These are phyloP conservation scores for Denticeps clupeoides DNA, from an alignment of 2,797 vertebrate genomes.

Conservation along the genomic window DNA sequence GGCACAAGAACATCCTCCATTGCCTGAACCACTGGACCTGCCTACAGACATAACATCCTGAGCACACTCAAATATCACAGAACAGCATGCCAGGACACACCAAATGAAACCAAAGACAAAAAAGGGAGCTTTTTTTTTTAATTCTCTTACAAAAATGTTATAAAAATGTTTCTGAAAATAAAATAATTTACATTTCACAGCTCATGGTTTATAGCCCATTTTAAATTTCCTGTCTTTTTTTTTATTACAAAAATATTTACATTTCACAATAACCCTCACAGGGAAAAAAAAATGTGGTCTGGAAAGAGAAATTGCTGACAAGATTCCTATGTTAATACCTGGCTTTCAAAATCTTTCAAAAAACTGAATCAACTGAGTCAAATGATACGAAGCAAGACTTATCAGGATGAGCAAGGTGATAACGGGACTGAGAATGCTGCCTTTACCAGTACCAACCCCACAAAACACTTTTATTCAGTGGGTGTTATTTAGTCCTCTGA, in stretches of 20 bases:
- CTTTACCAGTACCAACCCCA: too few relatives aligned
- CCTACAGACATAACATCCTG: conserved; percentile 19
- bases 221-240: conserved; percentile 15
- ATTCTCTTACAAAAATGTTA: conserved; percentile 52
- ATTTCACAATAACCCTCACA: conserved; percentile 21
- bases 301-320: neutral
- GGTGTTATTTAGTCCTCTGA: too few relatives aligned
- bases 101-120: conserved; percentile 25
- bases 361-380: neutral
- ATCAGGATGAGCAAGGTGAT: too few relatives aligned
- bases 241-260: conserved; percentile 12
- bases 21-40: conserved; percentile 18
- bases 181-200: conserved; percentile 60
- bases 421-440: too few relatives aligned
- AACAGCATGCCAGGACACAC: conserved; percentile 14
- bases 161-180: conserved; percentile 44
- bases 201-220: too few relatives aligned
- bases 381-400: neutral
- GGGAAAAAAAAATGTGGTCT: conserved; percentile 20
- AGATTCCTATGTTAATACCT: neutral
- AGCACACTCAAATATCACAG: conserved; percentile 10
- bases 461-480: too few relatives aligned
- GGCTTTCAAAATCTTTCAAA: neutral
- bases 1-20: conserved; percentile 25
- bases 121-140: conserved; percentile 3